phyloP scores from a whole-genome alignment of 2,888 invertebrate genomes.

The Apomyelois bistriatella region DNA sequence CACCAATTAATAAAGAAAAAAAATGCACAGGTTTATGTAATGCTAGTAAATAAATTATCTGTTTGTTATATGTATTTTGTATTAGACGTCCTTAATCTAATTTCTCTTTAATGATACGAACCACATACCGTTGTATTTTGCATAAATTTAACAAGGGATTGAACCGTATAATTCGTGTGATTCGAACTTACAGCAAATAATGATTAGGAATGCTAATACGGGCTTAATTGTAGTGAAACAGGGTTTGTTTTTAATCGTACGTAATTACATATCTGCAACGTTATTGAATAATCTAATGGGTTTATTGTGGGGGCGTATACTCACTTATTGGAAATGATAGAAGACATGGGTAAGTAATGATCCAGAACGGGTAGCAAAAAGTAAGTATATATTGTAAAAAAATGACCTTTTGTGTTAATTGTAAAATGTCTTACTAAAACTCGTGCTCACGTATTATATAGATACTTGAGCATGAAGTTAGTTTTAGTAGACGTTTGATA shows the following conservation, averaged over 20 bases:
- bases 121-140: constrained; percentile 40
- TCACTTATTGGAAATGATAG: not conserved
- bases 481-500: no score
- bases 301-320: not conserved
- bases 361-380: not conserved
- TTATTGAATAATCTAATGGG: constrained; percentile 9
- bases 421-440: no score
- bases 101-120: not conserved
- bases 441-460: no score
- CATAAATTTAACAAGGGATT: constrained; percentile 59
- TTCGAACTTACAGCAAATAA: constrained; percentile 49
- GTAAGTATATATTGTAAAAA: not conserved
- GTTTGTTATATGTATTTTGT: not conserved
- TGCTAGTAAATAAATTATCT: no score
- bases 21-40: no score
- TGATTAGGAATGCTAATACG: constrained; percentile 57
- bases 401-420: constrained; percentile 11
- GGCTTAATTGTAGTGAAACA: constrained; percentile 41
- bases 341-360: not conserved
- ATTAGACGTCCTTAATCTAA: not conserved
- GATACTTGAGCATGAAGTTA: no score
- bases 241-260: constrained; percentile 31
- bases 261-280: constrained; percentile 38
- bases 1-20: no score
- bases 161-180: constrained; percentile 52